Percentiles rank a stretch among this genome's conserved stretches.
Conservation (phyloP, 1,140 invertebrate species). For the Arctopsyche grandis region DNA sequence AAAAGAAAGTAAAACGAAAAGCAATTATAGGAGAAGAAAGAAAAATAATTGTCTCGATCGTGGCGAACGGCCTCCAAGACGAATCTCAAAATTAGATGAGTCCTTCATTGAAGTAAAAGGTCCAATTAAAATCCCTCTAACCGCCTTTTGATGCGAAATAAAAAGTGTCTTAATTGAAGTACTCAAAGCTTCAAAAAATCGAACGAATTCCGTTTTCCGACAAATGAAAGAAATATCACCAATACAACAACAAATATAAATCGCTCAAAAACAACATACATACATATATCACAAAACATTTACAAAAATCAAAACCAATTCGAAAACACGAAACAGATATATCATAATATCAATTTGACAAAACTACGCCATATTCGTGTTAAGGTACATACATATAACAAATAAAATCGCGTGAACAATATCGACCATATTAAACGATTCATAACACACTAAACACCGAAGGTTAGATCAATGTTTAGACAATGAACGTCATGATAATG, state of each 20-base stretch:
- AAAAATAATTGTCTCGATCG: slow-evolving; percentile 25
- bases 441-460: background rate
- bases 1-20: slow-evolving; percentile 18
- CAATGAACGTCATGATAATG: background rate
- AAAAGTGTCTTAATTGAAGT: slow-evolving; percentile 18
- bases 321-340: background rate
- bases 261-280: background rate
- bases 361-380: too few species aligned
- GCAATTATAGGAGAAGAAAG: slow-evolving; percentile 23
- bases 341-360: background rate
- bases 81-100: slow-evolving; percentile 31
- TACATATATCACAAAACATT: background rate
- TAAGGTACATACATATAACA: background rate
- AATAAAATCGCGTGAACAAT: background rate
- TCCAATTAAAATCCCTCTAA: slow-evolving; percentile 27
- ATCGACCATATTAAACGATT: background rate
- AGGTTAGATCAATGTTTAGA: background rate
- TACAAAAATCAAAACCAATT: background rate
- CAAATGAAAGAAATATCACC: background rate
- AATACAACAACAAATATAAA: background rate
- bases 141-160: slow-evolving; percentile 30
- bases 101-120: slow-evolving; percentile 13
- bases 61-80: background rate
- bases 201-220: slow-evolving; percentile 11
- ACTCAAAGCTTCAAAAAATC: background rate